Evolutionary conservation across 2,113 vertebrate genomes (phyloP).

Genomic region (Myrmophylax atrothorax): DNA sequence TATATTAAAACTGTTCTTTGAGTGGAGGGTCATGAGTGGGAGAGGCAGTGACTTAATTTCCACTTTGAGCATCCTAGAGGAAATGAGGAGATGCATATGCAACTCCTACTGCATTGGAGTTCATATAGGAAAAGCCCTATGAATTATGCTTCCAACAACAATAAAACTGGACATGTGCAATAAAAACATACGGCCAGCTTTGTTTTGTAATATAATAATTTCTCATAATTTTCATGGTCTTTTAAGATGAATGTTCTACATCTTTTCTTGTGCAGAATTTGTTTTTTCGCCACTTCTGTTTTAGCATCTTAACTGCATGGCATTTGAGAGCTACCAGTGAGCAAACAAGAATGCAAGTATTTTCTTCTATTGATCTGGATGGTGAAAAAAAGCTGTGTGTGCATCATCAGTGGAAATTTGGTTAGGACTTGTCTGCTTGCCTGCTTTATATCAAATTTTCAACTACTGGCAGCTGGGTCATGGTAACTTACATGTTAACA

Average conservation of each 20-base stretch:
- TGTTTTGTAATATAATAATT: neutral
- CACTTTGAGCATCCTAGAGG: neutral
- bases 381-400: neutral
- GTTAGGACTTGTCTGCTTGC: neutral
- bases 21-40: neutral
- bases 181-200: neutral
- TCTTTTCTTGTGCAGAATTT: neutral
- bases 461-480: neutral
- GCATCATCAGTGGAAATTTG: neutral
- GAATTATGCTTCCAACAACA: neutral
- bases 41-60: constrained; percentile 1
- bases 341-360: neutral
- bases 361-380: neutral
- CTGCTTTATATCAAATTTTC: neutral
- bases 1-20: neutral
- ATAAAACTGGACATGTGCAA: neutral
- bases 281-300: neutral
- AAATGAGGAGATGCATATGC: neutral
- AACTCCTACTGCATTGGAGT: neutral
- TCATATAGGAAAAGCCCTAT: neutral
- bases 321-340: neutral
- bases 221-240: neutral
- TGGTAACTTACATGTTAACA: neutral
- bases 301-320: rapidly evolving
- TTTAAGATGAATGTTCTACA: neutral